A percentile compares a stretch with the other conserved stretches of the same genome.
These are phyloP conservation scores for Semotilus atromaculatus DNA, from an alignment of 2,797 vertebrate genomes.

Conservation along the genomic window DNA sequence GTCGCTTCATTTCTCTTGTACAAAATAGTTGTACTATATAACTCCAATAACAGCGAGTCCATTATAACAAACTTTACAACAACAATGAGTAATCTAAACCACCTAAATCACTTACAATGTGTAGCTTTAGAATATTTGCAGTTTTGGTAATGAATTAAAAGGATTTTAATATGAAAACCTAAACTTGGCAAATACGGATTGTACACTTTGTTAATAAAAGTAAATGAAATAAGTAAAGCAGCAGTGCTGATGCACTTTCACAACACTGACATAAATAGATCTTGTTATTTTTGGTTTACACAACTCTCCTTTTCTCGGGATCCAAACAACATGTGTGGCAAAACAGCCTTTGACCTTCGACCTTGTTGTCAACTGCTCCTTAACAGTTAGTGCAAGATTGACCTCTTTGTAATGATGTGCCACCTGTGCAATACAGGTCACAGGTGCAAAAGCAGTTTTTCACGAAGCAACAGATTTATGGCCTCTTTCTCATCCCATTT, in stretches of 20 bases:
- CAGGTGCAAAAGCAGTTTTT: slow-evolving; percentile 53
- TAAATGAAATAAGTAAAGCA: neutral
- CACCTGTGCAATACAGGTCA: slow-evolving; percentile 50
- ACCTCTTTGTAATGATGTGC: slow-evolving; percentile 36
- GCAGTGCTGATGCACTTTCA: slow-evolving; percentile 1
- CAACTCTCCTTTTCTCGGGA: slow-evolving; percentile 49
- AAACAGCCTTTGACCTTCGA: slow-evolving; percentile 50
- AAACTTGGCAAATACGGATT: neutral
- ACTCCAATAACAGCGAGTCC: slow-evolving; percentile 15
- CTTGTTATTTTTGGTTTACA: slow-evolving; percentile 43
- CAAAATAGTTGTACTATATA: neutral
- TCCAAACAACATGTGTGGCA: slow-evolving; percentile 51
- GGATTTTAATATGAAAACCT: neutral
- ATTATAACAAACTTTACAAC: slow-evolving; percentile 4
- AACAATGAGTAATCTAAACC: slow-evolving; percentile 14
- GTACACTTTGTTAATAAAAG: neutral
- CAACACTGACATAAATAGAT: neutral
- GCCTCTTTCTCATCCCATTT: neutral
- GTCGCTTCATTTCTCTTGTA: slow-evolving; percentile 19
- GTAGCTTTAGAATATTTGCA: neutral
- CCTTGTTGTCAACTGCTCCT: slow-evolving; percentile 55
- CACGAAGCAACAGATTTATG: slow-evolving; percentile 1
- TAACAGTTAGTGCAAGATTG: slow-evolving; percentile 47
- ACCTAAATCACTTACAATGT: neutral
- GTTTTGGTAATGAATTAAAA: neutral